Conservation (phyloP, 2,797 vertebrate genomes). For the Spheniscus humboldti region DNA sequence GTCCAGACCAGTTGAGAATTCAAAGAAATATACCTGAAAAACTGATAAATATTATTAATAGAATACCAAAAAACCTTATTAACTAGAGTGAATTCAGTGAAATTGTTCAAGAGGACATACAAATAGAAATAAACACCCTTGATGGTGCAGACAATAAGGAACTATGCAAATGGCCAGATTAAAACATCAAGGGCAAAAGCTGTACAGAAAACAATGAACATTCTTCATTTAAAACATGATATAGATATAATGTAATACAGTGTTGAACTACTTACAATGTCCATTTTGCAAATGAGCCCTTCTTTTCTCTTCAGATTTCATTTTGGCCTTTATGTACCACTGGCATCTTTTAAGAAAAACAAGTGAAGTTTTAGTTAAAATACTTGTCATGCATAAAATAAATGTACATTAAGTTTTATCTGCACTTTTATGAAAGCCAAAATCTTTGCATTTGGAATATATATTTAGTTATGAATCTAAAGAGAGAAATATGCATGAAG, state of each 20-base stretch:
- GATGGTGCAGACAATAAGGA: neutral
- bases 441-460: neutral
- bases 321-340: slow-evolving; percentile 96
- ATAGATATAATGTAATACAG: neutral
- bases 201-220: neutral
- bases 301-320: slow-evolving; percentile 97
- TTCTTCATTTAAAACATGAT: neutral
- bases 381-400: neutral
- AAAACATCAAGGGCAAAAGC: neutral
- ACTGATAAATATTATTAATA: neutral
- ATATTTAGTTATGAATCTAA: neutral
- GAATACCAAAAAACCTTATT: neutral
- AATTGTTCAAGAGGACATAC: neutral
- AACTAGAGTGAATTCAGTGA: neutral
- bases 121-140: neutral
- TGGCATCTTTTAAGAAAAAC: slow-evolving; percentile 84
- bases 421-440: neutral
- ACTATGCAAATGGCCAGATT: neutral
- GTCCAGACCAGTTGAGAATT: slow-evolving; percentile 18
- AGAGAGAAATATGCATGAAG: neutral
- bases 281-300: slow-evolving; percentile 90
- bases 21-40: slow-evolving; percentile 1
- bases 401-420: neutral
- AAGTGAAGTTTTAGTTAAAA: slow-evolving; percentile 22
- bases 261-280: slow-evolving; percentile 77